A percentile compares a stretch with the other conserved stretches of the same genome.
Conservation (phyloP, 2,797 vertebrate species). For the Apogon talboti region DNA sequence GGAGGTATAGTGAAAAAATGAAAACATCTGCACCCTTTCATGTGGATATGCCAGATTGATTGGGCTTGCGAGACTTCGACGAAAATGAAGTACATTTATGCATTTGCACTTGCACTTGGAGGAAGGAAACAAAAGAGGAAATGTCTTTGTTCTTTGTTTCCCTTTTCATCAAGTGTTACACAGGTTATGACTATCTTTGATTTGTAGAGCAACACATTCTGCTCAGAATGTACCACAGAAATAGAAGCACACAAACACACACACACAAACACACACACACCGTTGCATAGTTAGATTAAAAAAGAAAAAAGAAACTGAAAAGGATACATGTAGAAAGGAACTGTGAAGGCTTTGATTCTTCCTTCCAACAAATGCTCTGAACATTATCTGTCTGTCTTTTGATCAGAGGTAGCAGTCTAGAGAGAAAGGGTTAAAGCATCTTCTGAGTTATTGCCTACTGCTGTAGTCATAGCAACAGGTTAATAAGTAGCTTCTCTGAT, state of each 20-base stretch:
- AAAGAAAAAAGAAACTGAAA: constrained; percentile 33
- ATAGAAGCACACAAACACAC: background rate
- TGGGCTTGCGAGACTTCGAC: constrained; percentile 50
- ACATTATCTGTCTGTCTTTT: constrained; percentile 67
- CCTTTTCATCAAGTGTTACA: constrained; percentile 44
- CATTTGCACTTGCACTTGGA: constrained; percentile 39
- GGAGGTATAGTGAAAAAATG: constrained; percentile 53
- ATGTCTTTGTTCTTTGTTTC: constrained; percentile 48
- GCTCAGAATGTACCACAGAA: constrained; percentile 19
- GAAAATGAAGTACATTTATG: constrained; percentile 53
- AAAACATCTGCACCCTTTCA: constrained; percentile 73
- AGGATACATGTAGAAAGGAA: constrained; percentile 37
- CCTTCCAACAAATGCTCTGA: constrained; percentile 57
- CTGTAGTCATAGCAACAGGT: constrained; percentile 89
- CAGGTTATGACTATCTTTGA: constrained; percentile 53
- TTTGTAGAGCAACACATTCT: constrained; percentile 49
- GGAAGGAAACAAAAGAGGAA: constrained; percentile 47
- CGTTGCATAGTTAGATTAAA: constrained; percentile 32
- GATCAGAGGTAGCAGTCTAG: constrained; percentile 58
- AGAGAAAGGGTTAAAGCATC: constrained; percentile 80
- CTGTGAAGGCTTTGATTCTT: constrained; percentile 60
- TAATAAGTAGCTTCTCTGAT: constrained; percentile 87
- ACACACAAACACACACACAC: constrained; percentile 4
- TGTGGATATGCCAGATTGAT: constrained; percentile 55
- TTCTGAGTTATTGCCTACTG: constrained; percentile 81